Evolutionary conservation across 2,888 invertebrate species (phyloP), one percentile per base, ranked within the genome.

Genomic region (Adineta ricciae): DNA sequence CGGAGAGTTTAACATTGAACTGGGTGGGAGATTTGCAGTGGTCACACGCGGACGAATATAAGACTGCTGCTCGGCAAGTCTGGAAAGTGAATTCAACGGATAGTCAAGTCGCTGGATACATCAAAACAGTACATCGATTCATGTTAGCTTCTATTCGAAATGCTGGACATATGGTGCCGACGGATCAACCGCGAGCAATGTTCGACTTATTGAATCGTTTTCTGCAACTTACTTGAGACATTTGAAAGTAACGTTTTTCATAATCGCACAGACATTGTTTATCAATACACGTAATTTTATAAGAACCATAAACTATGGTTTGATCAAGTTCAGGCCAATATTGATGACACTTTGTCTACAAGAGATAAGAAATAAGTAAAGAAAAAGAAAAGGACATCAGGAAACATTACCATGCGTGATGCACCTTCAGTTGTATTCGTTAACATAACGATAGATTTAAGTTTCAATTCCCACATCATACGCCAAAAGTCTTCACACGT

Each of bases 1-100:
- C 95, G 0, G 95, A 95, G 90, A 95, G 95, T 0, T 89, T 95
- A 84, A 96, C 96, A 0, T 92, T 94, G 32, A 94, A 94, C 89
- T 95, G 94, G 89, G 91, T 96, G 50, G 92, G 92, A 87, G 92
- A 93, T 84, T 91, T 95, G 1, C 92, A 93, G 83, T 95, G 95
- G 91, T 92, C 91, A 38, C 93, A 92, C 0, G 91, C 93, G 0
- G 92, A 92, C 5, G 92, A 92, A 3, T 50, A 95, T 94, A 89
- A 93, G 93, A 88, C 91, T 90, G 2, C 93, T 94, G 0, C 86
- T 87, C 24, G 87, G 88, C 73, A n/a, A 86, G 36, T 91, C 93
- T 84, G 95, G 95, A 95, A 91, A 91, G 84, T 86, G 14, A 5
- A 78, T 89, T 87, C 87, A 0, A 82, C 78, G 8, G 89, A 89